These are phyloP conservation scores for Ochotona princeps DNA, from an alignment of 2,113 vertebrate genomes.

Conservation along the genomic window DNA sequence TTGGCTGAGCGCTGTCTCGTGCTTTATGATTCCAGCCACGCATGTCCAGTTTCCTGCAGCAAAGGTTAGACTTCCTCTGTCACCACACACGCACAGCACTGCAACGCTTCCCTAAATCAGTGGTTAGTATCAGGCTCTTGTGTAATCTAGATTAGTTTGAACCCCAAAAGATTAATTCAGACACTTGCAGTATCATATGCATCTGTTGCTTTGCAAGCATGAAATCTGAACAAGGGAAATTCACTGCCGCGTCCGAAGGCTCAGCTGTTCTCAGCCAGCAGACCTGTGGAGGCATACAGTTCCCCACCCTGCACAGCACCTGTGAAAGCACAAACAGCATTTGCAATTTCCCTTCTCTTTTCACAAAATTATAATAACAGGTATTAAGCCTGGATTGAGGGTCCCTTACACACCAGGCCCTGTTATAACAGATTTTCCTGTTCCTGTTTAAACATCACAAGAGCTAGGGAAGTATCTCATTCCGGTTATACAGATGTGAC, in stretches of 20 bases:
- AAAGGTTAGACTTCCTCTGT: not conserved
- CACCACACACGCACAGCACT: not conserved
- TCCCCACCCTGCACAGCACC: not conserved
- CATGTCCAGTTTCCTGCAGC: not conserved
- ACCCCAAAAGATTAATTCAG: not conserved
- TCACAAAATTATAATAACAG: not conserved
- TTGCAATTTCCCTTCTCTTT: not conserved
- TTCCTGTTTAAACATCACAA: not conserved
- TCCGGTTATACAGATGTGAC: not conserved
- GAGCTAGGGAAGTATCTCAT: not conserved
- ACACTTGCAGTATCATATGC: not conserved
- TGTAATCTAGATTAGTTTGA: not conserved
- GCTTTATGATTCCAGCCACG: not conserved
- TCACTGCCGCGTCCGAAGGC: not conserved
- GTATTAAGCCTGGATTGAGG: not conserved
- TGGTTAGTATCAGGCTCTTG: not conserved
- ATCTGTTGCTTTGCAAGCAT: not conserved
- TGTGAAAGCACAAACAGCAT: too few relatives aligned
- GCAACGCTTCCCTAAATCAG: not conserved
- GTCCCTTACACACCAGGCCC: not conserved
- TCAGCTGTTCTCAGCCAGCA: not conserved
- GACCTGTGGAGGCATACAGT: too few relatives aligned
- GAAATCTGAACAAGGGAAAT: not conserved
- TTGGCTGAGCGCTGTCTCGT: not conserved
- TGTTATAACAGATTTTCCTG: not conserved